Conservation (phyloP, 2,888 invertebrate species). For the Microctonus brassicae region DNA sequence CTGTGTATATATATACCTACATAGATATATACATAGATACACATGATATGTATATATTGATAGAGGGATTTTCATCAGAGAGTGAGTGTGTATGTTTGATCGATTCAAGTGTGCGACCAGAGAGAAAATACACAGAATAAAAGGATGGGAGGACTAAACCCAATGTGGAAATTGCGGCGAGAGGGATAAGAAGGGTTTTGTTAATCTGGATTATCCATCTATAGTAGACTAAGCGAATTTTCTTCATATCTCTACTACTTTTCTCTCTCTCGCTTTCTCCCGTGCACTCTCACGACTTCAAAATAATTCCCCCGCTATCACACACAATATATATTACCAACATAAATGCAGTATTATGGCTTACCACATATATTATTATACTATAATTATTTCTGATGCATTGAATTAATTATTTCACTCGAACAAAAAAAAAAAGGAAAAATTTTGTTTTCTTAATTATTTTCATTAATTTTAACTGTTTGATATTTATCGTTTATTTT, state of each 20-base stretch:
- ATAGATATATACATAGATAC: neutral
- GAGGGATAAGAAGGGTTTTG: slow-evolving; percentile 30
- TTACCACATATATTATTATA: too few relatives aligned
- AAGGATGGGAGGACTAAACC: neutral
- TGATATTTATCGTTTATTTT: neutral
- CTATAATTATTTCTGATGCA: neutral
- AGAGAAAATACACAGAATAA: neutral
- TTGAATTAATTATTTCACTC: neutral
- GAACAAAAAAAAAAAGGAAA: neutral
- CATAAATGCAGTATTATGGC: neutral
- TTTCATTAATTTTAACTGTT: neutral
- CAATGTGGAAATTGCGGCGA: slow-evolving; percentile 16
- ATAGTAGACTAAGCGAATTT: slow-evolving; percentile 30
- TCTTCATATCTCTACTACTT: slow-evolving; percentile 27
- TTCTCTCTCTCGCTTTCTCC: slow-evolving; percentile 19
- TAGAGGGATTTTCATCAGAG: neutral
- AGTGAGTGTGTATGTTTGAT: slow-evolving; percentile 22
- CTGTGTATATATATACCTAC: neutral
- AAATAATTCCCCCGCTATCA: neutral
- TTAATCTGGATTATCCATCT: slow-evolving; percentile 42
- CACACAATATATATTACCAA: neutral
- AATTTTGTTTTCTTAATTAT: neutral
- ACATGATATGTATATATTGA: neutral
- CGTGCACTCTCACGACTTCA: neutral
- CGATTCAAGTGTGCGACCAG: slow-evolving; percentile 6